Percentiles rank a stretch among this genome's conserved stretches.
Evolutionary conservation across 2,797 vertebrate genomes (phyloP).

Genomic region (Rhynchotus rufescens): DNA sequence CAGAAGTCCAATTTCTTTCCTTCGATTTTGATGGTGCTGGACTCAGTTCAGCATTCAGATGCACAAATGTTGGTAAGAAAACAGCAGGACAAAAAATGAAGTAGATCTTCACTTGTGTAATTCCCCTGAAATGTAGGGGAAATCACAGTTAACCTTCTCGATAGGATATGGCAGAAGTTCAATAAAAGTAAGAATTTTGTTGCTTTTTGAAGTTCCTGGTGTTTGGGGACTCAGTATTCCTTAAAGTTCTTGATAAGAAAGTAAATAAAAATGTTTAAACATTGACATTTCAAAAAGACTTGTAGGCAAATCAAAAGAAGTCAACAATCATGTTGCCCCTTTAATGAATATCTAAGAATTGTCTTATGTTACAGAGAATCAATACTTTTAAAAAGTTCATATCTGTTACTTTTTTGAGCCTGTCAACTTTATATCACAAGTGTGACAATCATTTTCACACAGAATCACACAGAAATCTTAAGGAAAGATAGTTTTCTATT

Average conservation of each 20-base stretch:
- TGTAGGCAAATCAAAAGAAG: not conserved
- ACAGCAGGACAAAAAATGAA: not conserved
- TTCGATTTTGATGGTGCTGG: not conserved
- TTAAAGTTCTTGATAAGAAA: conserved; percentile 3
- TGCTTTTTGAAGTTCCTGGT: conserved; percentile 10
- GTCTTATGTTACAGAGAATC: not conserved
- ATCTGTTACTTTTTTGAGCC: not conserved
- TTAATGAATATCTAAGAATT: not conserved
- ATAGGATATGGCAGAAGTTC: conserved; percentile 25
- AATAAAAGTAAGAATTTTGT: conserved; percentile 38
- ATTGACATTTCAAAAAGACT: conserved; percentile 7
- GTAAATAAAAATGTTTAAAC: not conserved
- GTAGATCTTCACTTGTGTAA: not conserved
- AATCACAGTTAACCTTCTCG: conserved; percentile 52
- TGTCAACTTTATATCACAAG: not conserved
- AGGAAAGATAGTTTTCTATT: not conserved
- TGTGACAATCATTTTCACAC: not conserved
- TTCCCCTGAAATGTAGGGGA: not conserved
- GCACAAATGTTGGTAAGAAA: not conserved
- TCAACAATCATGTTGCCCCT: not conserved
- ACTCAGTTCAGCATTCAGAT: not conserved
- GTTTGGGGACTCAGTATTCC: not conserved
- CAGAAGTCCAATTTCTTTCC: not conserved
- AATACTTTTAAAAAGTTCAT: not conserved
- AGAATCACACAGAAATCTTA: not conserved